These are phyloP conservation scores for Pristionchus maxplancki DNA, from an alignment of 2,888 invertebrate genomes.

Conservation along the genomic window DNA sequence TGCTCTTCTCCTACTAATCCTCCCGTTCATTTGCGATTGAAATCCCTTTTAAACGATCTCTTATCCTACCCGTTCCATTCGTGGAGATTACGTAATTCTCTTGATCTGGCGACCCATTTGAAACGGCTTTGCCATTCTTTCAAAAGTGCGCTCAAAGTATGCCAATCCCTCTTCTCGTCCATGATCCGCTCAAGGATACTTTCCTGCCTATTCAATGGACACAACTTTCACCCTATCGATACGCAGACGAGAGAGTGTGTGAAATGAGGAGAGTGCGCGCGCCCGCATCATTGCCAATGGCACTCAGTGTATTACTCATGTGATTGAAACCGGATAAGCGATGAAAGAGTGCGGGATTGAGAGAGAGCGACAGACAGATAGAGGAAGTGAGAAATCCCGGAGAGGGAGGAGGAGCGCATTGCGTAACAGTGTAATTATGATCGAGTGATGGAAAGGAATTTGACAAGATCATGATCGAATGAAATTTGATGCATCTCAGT, in stretches of 20 bases:
- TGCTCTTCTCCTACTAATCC: neutral
- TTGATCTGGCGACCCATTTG: neutral
- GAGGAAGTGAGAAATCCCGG: slow-evolving; percentile 15
- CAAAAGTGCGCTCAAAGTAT: neutral
- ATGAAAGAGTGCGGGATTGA: slow-evolving; percentile 5
- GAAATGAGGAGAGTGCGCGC: neutral
- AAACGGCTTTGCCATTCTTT: neutral
- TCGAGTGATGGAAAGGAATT: neutral
- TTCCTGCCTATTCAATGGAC: slow-evolving; percentile 14
- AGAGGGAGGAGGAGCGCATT: neutral
- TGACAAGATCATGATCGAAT: neutral
- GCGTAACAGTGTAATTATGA: slow-evolving; percentile 34
- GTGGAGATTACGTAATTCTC: neutral
- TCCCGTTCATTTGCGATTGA: neutral
- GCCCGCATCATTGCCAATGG: slow-evolving; percentile 33
- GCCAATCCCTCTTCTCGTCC: slow-evolving; percentile 17
- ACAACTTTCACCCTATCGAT: slow-evolving; percentile 39
- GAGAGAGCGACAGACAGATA: neutral
- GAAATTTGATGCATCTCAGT: neutral
- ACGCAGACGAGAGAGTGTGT: slow-evolving; percentile 40
- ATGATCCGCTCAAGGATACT: slow-evolving; percentile 18
- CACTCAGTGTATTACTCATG: slow-evolving; percentile 42
- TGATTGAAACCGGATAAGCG: slow-evolving; percentile 41
- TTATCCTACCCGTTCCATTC: neutral
- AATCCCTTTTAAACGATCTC: neutral